These are phyloP conservation scores for Diorhabda sublineata DNA, from an alignment of 1,140 invertebrate species.

Conservation along the genomic window DNA sequence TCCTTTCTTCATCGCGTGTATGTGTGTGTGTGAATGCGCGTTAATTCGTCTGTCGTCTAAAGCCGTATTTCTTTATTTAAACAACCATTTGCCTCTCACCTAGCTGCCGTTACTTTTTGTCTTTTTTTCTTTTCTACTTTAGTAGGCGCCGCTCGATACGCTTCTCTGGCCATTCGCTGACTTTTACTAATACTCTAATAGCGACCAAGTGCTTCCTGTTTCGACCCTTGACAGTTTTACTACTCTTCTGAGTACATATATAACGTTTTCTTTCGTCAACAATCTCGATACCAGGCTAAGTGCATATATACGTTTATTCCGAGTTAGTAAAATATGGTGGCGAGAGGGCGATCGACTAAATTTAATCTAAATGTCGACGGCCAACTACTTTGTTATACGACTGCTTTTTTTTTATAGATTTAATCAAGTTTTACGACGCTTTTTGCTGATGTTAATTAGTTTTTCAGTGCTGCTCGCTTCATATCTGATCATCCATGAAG, in stretches of 20 bases:
- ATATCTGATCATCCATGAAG: no score
- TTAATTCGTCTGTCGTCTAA: constrained; percentile 42
- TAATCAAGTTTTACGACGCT: no score
- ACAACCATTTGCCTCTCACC: constrained; percentile 42
- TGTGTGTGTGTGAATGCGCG: constrained; percentile 16
- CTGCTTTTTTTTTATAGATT: background rate
- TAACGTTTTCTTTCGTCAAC: constrained; percentile 43
- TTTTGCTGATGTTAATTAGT: no score
- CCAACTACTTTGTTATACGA: background rate
- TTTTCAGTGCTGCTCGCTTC: no score
- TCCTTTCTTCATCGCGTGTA: constrained; percentile 15
- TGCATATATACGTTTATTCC: constrained; percentile 28
- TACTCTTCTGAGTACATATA: constrained; percentile 33
- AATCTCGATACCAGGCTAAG: constrained; percentile 21
- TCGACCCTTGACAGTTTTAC: constrained; percentile 42
- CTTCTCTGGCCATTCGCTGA: constrained; percentile 35
- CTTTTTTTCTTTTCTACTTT: constrained; percentile 22
- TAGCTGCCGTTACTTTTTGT: constrained; percentile 36
- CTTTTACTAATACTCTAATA: constrained; percentile 33
- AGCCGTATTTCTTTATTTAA: constrained; percentile 43
- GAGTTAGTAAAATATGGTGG: constrained; percentile 1
- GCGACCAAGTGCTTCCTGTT: constrained; percentile 36
- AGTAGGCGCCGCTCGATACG: constrained; percentile 28
- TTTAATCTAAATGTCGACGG: background rate
- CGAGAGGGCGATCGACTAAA: background rate